phyloP scores from a whole-genome alignment of 2,888 invertebrate genomes.

The Agrenia bidenticulata region DNA sequence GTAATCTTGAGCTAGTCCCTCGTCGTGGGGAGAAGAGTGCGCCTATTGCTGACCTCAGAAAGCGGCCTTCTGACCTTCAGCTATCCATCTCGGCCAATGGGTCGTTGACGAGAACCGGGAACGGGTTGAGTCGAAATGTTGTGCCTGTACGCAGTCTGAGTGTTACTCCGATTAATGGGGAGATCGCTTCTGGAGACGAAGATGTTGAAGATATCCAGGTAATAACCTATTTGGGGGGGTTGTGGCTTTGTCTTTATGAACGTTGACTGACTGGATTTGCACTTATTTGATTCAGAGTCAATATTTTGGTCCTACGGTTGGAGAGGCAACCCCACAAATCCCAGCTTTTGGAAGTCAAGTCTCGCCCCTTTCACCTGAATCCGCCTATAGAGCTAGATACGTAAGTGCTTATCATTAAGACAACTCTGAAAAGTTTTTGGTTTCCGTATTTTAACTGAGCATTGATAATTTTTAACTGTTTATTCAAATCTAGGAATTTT shows the following conservation, averaged over 20 bases:
- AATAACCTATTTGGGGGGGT: neutral
- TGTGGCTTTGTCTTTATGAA: too few species aligned
- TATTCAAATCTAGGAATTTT: neutral
- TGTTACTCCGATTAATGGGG: slow-evolving; percentile 56
- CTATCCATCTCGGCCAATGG: slow-evolving; percentile 14
- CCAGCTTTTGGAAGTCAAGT: too few species aligned
- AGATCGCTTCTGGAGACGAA: slow-evolving; percentile 59
- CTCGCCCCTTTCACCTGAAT: slow-evolving; percentile 5
- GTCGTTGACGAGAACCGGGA: slow-evolving; percentile 9
- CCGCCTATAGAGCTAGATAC: neutral
- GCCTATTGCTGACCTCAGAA: slow-evolving; percentile 4
- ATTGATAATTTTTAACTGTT: neutral
- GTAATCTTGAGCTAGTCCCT: neutral
- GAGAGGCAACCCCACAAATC: slow-evolving; percentile 6
- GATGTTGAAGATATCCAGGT: slow-evolving; percentile 55
- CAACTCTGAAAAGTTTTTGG: neutral
- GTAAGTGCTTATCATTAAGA: slow-evolving; percentile 3
- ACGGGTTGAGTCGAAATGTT: neutral
- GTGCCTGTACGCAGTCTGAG: neutral
- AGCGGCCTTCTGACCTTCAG: slow-evolving; percentile 30
- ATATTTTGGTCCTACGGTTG: slow-evolving; percentile 43
- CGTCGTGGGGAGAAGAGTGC: neutral
- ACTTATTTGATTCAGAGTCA: slow-evolving; percentile 36
- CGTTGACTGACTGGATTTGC: neutral
- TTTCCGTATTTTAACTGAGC: too few species aligned